Base-by-base conservation (phyloP, 1,140 invertebrate species). In the Atta cephalotes region DNA sequence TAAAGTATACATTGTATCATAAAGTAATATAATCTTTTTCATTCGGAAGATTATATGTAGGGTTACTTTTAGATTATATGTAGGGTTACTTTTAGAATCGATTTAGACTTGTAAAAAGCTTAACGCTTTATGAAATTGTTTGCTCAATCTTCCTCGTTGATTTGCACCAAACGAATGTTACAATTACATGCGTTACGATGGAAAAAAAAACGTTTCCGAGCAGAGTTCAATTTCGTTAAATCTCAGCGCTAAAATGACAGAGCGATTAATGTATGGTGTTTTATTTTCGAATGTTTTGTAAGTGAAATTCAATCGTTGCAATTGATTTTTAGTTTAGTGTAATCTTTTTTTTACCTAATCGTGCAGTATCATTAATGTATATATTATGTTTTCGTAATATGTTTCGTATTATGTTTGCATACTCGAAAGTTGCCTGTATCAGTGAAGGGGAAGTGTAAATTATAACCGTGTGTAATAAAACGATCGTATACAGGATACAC, bases 141-240 rank as follows among this genome's bases (percentile, higher is more conserved):
- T 81, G 79, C 66, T 81, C 66, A 81, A 81, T 28, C 9, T 79
- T 25, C 49, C 10, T 45, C 14, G 7, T 80, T 68, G 35, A 18
- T 80, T 18, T 28, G 25, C 45, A 65, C 9, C n/a, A 56, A 21
- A 80, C 12, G 3, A 10, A 35, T 7, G 14, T 49, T 35, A 80
- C 16, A 53, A 7, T 65, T 65, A 31, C 16, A 10, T 58, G 56
- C 12, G 5, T 63, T 51, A n/a, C 1, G 3, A 1, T 16, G 3
- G 2, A 31, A n/a, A 65, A 14, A 39, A 39, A 39, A 39, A 10
- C n/a, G 25, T 16, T 6, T n/a, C 5, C n/a, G 31, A 53, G 12
- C n/a, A 21, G 14, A 12, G 2, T 9, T 65, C 39, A 35, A 7
- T 80, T 56, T 66, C n/a, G 9, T 25, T 4, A 79, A 51, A 79